Conservation (phyloP, 2,113 vertebrate genomes). For the Eclectus roratus region DNA sequence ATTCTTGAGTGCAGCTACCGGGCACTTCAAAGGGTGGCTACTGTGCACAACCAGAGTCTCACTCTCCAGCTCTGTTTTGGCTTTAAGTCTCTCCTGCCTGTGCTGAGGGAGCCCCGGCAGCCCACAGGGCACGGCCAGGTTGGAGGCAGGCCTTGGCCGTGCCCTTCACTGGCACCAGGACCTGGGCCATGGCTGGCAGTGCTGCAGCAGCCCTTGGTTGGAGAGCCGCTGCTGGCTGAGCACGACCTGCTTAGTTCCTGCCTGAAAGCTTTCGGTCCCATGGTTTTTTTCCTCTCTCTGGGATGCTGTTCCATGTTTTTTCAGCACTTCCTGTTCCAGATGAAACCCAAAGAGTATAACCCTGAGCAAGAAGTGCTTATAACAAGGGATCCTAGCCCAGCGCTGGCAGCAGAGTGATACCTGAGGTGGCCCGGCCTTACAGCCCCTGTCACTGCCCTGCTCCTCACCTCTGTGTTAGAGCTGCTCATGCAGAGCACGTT, state of each 20-base stretch:
- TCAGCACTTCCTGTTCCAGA: slow-evolving; percentile 74
- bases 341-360: slow-evolving; percentile 78
- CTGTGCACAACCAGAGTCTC: background rate
- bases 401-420: slow-evolving; percentile 3
- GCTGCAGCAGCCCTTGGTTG: background rate
- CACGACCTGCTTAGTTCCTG: background rate
- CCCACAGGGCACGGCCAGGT: background rate
- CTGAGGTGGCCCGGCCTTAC: rapidly evolving
- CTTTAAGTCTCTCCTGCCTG: background rate
- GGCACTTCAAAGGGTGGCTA: slow-evolving; percentile 30
- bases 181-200: background rate
- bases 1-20: background rate
- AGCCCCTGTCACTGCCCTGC: background rate
- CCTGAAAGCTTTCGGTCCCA: slow-evolving; percentile 38
- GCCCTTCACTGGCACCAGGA: background rate
- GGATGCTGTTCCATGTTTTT: slow-evolving; percentile 50
- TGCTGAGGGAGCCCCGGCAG: background rate
- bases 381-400: slow-evolving; percentile 58
- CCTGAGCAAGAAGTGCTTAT: slow-evolving; percentile 71
- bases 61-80: background rate
- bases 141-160: rapidly evolving
- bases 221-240: background rate
- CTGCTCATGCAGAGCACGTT: rapidly evolving
- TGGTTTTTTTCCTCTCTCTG: slow-evolving; percentile 4
- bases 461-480: background rate